These are phyloP conservation scores for Arvicanthis niloticus DNA, from an alignment of 2,113 vertebrate species.

Conservation along the genomic window DNA sequence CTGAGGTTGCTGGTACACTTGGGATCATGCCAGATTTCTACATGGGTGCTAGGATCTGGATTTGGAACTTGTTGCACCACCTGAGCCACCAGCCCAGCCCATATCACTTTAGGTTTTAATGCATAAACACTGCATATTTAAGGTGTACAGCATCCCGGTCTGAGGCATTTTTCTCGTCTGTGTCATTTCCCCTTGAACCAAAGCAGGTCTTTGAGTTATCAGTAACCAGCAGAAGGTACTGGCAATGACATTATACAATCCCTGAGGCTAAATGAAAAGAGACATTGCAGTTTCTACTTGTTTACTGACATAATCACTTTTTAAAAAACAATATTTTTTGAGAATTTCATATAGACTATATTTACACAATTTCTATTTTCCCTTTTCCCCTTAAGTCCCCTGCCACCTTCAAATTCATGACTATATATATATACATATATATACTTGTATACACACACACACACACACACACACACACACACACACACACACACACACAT, in stretches of 20 bases:
- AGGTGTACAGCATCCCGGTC: not conserved
- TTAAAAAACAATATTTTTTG: not conserved
- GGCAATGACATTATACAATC: constrained; percentile 9
- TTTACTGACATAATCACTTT: not conserved
- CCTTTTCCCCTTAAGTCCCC: not conserved
- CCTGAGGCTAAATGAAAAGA: constrained; percentile 22
- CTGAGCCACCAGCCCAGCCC: not conserved
- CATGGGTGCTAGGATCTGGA: not conserved
- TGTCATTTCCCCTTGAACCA: not conserved
- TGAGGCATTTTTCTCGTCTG: not conserved
- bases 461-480: no score
- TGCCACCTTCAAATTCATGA: not conserved
- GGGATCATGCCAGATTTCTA: not conserved
- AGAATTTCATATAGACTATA: not conserved
- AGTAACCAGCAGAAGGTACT: not conserved
- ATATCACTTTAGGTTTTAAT: not conserved
- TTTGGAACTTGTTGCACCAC: no score
- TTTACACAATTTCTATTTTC: not conserved
- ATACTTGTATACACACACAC: no score
- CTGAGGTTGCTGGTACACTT: not conserved
- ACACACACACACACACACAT: no score
- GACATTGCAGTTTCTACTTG: not conserved
- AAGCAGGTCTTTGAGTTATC: not conserved
- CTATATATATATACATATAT: not conserved
- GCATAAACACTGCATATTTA: not conserved